Evolutionary conservation across 2,113 vertebrate genomes (phyloP).

Genomic region (Sinocyclocheilus anshuiensis): DNA sequence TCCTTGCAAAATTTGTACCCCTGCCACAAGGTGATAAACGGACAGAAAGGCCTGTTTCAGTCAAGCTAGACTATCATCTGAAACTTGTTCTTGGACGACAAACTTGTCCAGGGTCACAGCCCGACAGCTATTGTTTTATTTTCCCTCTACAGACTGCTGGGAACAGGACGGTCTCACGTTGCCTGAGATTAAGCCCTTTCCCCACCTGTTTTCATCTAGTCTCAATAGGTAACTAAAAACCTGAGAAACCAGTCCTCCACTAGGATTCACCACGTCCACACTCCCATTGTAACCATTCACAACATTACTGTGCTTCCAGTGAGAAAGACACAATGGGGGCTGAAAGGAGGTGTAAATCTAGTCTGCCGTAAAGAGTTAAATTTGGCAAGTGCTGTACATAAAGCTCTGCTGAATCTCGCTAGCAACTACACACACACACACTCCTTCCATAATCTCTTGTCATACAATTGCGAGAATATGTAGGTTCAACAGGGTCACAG

Average conservation of each 20-base stretch:
- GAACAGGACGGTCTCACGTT: conserved; percentile 60
- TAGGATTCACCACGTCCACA: conserved; percentile 60
- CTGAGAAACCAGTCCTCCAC: conserved; percentile 4
- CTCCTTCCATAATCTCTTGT: conserved; percentile 68
- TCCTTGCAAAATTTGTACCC: neutral
- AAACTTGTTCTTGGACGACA: neutral
- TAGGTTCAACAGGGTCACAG: conserved; percentile 62
- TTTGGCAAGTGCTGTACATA: conserved; percentile 45
- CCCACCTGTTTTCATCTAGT: conserved; percentile 54
- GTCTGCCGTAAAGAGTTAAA: conserved; percentile 59
- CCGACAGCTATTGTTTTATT: conserved; percentile 59
- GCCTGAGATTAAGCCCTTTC: conserved; percentile 48
- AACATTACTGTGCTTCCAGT: conserved; percentile 61
- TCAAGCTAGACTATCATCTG: neutral
- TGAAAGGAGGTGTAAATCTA: conserved; percentile 65
- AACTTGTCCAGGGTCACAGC: conserved; percentile 59
- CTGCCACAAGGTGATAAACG: neutral
- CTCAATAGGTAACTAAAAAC: conserved; percentile 63
- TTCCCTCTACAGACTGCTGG: conserved; percentile 56
- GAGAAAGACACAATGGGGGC: conserved; percentile 56
- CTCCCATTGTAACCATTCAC: conserved; percentile 59
- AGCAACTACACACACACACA: conserved; percentile 62
- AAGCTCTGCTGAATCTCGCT: conserved; percentile 52
- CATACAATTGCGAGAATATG: conserved; percentile 61
- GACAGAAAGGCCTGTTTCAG: neutral